phyloP scores from a whole-genome alignment of 2,113 vertebrate genomes.

The Onychorhynchus coronatus region DNA sequence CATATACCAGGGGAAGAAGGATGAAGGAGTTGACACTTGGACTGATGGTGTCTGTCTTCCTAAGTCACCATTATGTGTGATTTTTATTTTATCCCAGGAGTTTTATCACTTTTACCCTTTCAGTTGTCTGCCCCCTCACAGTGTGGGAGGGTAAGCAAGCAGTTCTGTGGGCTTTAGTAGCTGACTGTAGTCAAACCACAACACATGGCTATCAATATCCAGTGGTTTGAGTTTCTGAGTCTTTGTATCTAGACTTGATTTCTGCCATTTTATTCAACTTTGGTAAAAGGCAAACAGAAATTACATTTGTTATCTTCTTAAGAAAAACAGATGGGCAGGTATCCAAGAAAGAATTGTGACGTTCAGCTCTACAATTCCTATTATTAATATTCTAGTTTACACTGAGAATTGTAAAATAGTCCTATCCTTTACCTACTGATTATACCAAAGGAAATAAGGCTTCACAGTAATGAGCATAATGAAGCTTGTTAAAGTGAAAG shows the following conservation, averaged over 20 bases:
- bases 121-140: neutral
- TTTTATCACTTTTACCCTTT: neutral
- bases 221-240: neutral
- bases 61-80: rapidly evolving
- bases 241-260: neutral
- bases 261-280: neutral
- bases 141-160: neutral
- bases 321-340: neutral
- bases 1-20: neutral
- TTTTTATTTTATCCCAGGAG: neutral
- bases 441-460: neutral
- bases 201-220: neutral
- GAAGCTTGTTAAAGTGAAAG: neutral
- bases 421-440: neutral
- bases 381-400: neutral
- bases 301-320: neutral
- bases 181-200: neutral
- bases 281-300: neutral
- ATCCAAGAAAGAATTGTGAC: neutral
- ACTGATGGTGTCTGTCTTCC: neutral
- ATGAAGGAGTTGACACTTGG: rapidly evolving
- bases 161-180: neutral
- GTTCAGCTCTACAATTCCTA: neutral
- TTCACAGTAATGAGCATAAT: neutral
- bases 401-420: neutral